phyloP scores from a whole-genome alignment of 2,888 invertebrate species.

The Melinopterus prodromus region DNA sequence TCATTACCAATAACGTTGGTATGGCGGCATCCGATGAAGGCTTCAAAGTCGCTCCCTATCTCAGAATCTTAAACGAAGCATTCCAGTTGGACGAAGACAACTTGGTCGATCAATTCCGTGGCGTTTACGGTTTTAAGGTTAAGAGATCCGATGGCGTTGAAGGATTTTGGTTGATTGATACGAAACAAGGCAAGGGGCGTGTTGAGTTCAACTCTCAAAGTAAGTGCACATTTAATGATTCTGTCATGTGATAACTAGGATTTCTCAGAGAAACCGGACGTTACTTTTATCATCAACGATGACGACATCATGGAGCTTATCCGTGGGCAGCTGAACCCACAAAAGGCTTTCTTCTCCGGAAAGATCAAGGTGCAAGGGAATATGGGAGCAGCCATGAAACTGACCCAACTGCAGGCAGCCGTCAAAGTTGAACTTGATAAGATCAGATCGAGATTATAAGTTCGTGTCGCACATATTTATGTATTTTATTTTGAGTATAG shows the following conservation, averaged over 20 bases:
- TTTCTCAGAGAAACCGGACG: slow-evolving; percentile 81
- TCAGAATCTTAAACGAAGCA: slow-evolving; percentile 82
- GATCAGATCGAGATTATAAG: slow-evolving; percentile 79
- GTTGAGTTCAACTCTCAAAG: slow-evolving; percentile 79
- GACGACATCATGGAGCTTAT: slow-evolving; percentile 88
- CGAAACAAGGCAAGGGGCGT: slow-evolving; percentile 88
- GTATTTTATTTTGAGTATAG: not conserved
- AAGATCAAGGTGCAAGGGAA: slow-evolving; percentile 97
- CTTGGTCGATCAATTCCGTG: slow-evolving; percentile 84
- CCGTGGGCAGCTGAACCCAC: slow-evolving; percentile 90
- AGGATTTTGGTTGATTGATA: slow-evolving; percentile 92
- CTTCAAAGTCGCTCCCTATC: slow-evolving; percentile 83
- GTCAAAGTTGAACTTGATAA: slow-evolving; percentile 78
- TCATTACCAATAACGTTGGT: slow-evolving; percentile 55
- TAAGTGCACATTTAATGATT: slow-evolving; percentile 43
- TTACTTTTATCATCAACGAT: slow-evolving; percentile 89
- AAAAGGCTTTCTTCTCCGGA: slow-evolving; percentile 97
- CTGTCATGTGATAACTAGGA: slow-evolving; percentile 19
- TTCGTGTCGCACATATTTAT: not conserved
- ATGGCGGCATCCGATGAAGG: slow-evolving; percentile 65
- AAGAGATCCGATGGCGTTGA: slow-evolving; percentile 81
- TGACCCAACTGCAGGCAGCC: slow-evolving; percentile 82
- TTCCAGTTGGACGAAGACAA: slow-evolving; percentile 84
- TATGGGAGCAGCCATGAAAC: slow-evolving; percentile 95
- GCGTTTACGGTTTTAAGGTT: slow-evolving; percentile 90